Conservation (phyloP, 2,797 vertebrate species). For the Falco naumanni region DNA sequence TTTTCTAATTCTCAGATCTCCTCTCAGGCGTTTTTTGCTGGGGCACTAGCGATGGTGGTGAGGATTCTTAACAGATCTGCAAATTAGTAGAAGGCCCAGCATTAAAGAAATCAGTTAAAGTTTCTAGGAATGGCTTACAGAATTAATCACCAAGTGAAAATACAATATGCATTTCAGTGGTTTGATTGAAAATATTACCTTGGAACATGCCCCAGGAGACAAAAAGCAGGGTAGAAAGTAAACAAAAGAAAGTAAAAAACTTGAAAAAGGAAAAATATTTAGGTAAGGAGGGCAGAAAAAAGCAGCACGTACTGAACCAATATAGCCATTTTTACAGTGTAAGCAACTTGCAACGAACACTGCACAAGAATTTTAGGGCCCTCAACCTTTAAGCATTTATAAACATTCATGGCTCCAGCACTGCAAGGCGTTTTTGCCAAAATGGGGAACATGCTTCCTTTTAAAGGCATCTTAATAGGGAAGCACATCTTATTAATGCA, state of each 20-base stretch:
- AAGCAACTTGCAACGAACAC: not conserved
- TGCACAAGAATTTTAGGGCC: not conserved
- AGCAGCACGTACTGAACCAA: not conserved
- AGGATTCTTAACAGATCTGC: constrained; percentile 28
- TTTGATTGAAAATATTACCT: not conserved
- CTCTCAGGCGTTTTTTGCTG: not conserved
- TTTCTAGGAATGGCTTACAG: not conserved
- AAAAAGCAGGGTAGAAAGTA: not conserved
- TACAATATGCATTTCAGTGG: not conserved
- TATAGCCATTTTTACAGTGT: not conserved
- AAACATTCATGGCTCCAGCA: not conserved
- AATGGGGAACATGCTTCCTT: not conserved
- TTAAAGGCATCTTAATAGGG: not conserved
- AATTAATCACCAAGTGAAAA: not conserved
- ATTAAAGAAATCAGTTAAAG: not conserved
- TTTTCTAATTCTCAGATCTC: constrained; percentile 2
- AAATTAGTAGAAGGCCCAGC: not conserved
- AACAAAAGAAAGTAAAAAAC: not conserved
- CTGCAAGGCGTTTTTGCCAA: not conserved
- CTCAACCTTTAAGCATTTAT: not conserved
- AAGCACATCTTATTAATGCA: not conserved
- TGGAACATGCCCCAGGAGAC: not conserved
- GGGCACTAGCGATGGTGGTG: not conserved
- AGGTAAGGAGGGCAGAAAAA: not conserved
- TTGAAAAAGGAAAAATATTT: not conserved